Evolutionary conservation across 2,888 invertebrate species (phyloP).

Genomic region (Dione vanillae): DNA sequence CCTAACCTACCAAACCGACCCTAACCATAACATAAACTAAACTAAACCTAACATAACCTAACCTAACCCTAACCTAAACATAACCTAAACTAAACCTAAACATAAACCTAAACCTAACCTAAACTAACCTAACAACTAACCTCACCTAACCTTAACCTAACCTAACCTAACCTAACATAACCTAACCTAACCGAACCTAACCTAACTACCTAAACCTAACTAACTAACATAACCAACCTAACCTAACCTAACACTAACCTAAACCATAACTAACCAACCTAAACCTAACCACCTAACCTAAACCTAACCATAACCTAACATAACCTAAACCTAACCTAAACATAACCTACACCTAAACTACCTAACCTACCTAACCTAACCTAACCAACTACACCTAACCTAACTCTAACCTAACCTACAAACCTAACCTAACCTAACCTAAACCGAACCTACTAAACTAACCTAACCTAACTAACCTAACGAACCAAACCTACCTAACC

Average conservation of each 20-base stretch:
- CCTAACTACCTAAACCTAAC: too few species aligned
- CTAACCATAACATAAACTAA: too few species aligned
- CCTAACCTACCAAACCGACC: constrained; percentile 8
- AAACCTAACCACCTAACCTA: not conserved
- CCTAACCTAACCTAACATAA: too few species aligned
- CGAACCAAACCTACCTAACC: too few species aligned
- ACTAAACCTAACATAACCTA: not conserved
- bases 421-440: constrained; percentile 4
- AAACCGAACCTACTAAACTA: too few species aligned
- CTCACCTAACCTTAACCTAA: too few species aligned
- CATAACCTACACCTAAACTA: constrained; percentile 19
- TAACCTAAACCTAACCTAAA: constrained; percentile 46
- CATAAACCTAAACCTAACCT: too few species aligned
- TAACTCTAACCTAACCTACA: constrained; percentile 39
- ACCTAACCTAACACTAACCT: constrained; percentile 2
- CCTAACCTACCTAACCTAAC: constrained; percentile 29
- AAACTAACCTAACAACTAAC: constrained; percentile 2
- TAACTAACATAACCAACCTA: constrained; percentile 1
- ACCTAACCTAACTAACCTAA: too few species aligned
- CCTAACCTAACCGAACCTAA: constrained; percentile 1
- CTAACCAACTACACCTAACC: constrained; percentile 45
- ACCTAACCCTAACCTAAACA: constrained; percentile 17
- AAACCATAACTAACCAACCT: constrained; percentile 10
- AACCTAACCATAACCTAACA: constrained; percentile 44
- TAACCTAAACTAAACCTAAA: constrained; percentile 37